Evolutionary conservation across 2,888 invertebrate species (phyloP), one percentile per base, ranked within the genome.

Genomic region (Anticlea derivata): DNA sequence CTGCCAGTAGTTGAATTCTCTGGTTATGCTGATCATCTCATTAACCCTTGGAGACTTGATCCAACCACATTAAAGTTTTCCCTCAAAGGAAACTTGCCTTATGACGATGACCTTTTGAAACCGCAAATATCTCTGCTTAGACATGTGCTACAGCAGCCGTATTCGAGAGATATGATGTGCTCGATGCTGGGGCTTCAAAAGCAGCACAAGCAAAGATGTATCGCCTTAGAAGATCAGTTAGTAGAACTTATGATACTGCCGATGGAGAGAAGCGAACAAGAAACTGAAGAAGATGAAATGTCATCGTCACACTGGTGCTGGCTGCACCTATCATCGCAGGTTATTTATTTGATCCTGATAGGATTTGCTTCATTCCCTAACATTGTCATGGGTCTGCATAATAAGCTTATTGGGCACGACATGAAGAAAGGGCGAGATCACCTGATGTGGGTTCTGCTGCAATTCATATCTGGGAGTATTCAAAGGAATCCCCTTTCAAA

Each of bases 361-460:
- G 98, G 98, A 74, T 97, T 97, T 82, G 97, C 97, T 0, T 96
- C 95, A 58, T 99, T 99, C 74, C 96, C 97, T 23, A 97, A 96
- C 72, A 96, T 99, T 73, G 97, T 99, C 0, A 93, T 96, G 89
- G 95, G 96, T 0, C 91, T 99, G 23, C 96, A 97, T 77, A 95
- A 96, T 50, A 97, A 96, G 89, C 81, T 97, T 26, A 92, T 94
- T 31, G 95, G 94, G 5, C 92, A 95, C 61, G 96, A 97, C 71
- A 91, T 98, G 75, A 93, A 95, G 53, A 96, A 97, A 80, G 98
- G 98, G 0, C 92, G 99, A 37, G 99, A 99, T 83, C 98, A 99
- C 70, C 89, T 99, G n/a, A 99, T 99, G 99, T 99, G 99, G 99
- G 96, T 98, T 11, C 88, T 99, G 10, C 88, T 99, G 31, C 99